Evolutionary conservation across 1,140 invertebrate genomes (phyloP), one percentile per base, ranked within the genome.

Genomic region (Dryas iulia): DNA sequence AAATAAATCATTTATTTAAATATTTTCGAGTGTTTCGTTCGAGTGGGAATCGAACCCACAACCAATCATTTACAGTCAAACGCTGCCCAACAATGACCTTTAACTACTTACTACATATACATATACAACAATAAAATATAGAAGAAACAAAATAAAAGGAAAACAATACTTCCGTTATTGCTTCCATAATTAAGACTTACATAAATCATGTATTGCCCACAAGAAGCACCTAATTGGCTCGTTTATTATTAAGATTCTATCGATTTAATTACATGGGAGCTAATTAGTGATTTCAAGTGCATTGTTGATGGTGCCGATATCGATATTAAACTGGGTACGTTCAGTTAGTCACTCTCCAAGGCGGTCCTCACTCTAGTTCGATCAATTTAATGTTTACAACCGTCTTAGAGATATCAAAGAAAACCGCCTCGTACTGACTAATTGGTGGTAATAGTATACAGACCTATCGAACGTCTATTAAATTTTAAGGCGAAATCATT

Each of bases 311-410:
- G 56, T 60, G 23, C 52, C 28, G 18, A 25, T 47, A 56, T 69
- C 53, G 60, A 52, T 58, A 11, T 63, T 47, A 63, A 62, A 47
- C 54, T 58, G 18, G 26, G 39, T 28, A 54, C 39, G 66, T 21
- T 59, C 60, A 54, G 6, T 58, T 33, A 58, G 25, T 33, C 53
- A 54, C 30, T 56, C 64, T 69, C 30, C 73, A 58, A 70, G 79
- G 82, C 80, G 82, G 84, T 82, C 80, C 56, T 79, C 76, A 81
- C 81, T 82, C 79, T 57, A 64, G 59, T 68, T 73, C 71, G 84
- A 84, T 86, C 85, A 89, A 87, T 89, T 87, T 87, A 83, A 81
- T 87, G 77, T 83, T 86, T 81, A 85, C 81, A 84, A 74, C 74
- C 76, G 67, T 61, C 59, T 83, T 82, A 75, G 73, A 74, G 69